phyloP scores from a whole-genome alignment of 1,140 invertebrate genomes.

The Paracyclopina nana region DNA sequence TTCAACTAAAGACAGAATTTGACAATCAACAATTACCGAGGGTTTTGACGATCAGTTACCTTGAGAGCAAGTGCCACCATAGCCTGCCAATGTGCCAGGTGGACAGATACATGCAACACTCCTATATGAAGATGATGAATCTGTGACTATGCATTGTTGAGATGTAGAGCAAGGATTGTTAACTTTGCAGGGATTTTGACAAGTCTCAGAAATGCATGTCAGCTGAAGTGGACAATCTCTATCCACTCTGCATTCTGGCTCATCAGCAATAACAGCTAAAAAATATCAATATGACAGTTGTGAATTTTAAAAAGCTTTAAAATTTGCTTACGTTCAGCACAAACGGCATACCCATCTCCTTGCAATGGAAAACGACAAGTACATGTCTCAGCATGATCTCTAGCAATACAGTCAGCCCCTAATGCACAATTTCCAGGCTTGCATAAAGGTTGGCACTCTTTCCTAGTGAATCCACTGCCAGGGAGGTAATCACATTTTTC shows the following conservation, averaged over 20 bases:
- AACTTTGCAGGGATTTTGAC: slow-evolving; percentile 19
- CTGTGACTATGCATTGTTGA: slow-evolving; percentile 44
- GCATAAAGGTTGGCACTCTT: slow-evolving; percentile 53
- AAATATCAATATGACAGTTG: slow-evolving; percentile 34
- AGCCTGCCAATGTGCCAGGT: not conserved
- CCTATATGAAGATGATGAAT: slow-evolving; percentile 55
- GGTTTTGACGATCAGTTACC: too few species aligned
- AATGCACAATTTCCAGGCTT: slow-evolving; percentile 54
- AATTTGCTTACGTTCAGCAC: not conserved
- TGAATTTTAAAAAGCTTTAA: not conserved
- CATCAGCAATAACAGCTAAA: slow-evolving; percentile 39
- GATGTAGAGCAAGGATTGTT: slow-evolving; percentile 19
- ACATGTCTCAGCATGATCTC: not conserved
- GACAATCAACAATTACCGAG: too few species aligned
- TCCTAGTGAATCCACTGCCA: slow-evolving; percentile 51
- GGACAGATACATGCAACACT: slow-evolving; percentile 31
- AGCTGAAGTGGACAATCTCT: slow-evolving; percentile 19
- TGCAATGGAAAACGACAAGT: slow-evolving; percentile 5
- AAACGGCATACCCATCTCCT: slow-evolving; percentile 3
- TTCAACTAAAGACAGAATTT: not conserved
- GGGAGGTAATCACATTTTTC: slow-evolving; percentile 56
- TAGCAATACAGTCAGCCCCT: slow-evolving; percentile 26
- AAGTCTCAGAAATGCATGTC: slow-evolving; percentile 19
- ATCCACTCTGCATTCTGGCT: slow-evolving; percentile 36
- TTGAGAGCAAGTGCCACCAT: too few species aligned